Conservation (phyloP, 1,140 invertebrate species). For the Atta cephalotes region DNA sequence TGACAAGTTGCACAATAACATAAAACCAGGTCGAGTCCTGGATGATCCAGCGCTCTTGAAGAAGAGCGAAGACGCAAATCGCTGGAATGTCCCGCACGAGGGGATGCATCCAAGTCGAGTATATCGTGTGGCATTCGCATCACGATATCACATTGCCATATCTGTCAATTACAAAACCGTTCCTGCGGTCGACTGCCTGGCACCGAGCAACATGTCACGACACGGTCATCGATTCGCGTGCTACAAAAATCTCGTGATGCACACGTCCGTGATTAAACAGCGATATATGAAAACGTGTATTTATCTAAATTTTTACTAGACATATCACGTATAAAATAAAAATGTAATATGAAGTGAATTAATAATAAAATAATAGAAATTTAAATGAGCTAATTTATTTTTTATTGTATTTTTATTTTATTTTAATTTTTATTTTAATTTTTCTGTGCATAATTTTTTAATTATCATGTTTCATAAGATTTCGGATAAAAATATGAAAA, state of each 20-base stretch:
- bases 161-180: slow-evolving; percentile 80
- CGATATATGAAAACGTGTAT: neutral
- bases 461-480: neutral
- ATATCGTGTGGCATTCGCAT: slow-evolving; percentile 65
- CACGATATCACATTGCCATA: slow-evolving; percentile 79
- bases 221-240: slow-evolving; percentile 70
- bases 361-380: neutral
- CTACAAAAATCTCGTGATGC: slow-evolving; percentile 24
- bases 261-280: neutral
- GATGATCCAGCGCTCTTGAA: slow-evolving; percentile 60
- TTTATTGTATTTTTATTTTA: neutral
- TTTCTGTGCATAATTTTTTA: neutral
- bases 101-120: slow-evolving; percentile 66
- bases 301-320: neutral
- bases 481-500: no score
- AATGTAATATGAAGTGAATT: neutral
- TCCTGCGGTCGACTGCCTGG: slow-evolving; percentile 71
- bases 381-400: neutral
- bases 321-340: neutral
- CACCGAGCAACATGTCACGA: slow-evolving; percentile 70
- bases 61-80: slow-evolving; percentile 66
- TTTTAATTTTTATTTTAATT: no score
- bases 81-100: slow-evolving; percentile 32
- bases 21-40: slow-evolving; percentile 61
- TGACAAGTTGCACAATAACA: slow-evolving; percentile 73